These are phyloP conservation scores for Brienomyrus longianalis DNA, from an alignment of 2,113 vertebrate species.

Conservation along the genomic window DNA sequence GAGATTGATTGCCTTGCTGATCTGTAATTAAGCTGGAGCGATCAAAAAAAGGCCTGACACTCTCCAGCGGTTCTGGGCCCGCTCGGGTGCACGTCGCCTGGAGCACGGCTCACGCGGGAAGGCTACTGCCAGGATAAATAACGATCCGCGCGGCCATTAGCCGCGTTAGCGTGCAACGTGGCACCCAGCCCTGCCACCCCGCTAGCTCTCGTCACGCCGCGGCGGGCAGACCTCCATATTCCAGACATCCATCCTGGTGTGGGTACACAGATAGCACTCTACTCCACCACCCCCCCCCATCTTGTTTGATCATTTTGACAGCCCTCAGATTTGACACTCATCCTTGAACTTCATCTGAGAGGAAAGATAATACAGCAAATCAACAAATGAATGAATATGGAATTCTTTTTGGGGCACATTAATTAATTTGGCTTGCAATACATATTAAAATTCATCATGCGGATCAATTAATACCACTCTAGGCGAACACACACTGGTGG, in stretches of 20 bases:
- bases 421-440: not conserved
- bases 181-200: slow-evolving; percentile 60
- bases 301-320: not conserved
- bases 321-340: not conserved
- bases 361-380: not conserved
- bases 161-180: slow-evolving; percentile 70
- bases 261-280: not conserved
- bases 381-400: not conserved
- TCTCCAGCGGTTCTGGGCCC: slow-evolving; percentile 50
- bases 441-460: not conserved
- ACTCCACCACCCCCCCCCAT: not conserved
- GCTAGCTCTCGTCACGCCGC: slow-evolving; percentile 64
- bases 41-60: slow-evolving; percentile 42
- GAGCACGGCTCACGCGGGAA: slow-evolving; percentile 69
- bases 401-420: not conserved
- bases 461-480: not conserved
- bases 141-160: slow-evolving; percentile 72
- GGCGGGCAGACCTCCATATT: slow-evolving; percentile 26
- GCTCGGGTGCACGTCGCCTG: slow-evolving; percentile 64
- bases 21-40: slow-evolving; percentile 68
- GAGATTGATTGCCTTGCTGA: slow-evolving; percentile 58
- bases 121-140: slow-evolving; percentile 75
- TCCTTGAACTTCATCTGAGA: not conserved
- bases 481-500: not conserved
- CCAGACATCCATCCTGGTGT: not conserved